Evolutionary conservation across 2,113 vertebrate species (phyloP).

Genomic region (Haemorhous mexicanus): DNA sequence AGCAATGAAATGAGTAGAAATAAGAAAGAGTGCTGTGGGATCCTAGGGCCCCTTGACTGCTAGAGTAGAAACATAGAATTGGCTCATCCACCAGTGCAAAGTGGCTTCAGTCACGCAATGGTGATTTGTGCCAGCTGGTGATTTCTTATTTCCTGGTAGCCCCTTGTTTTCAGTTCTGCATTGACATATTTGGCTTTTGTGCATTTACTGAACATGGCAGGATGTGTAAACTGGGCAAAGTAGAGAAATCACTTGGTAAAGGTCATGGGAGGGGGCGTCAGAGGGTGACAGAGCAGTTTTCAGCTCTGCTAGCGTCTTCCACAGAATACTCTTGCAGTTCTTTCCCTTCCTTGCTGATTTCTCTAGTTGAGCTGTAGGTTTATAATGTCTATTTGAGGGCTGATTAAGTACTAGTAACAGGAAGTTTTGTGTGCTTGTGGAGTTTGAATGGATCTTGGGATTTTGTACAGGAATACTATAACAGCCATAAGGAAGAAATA

Average conservation of each 20-base stretch:
- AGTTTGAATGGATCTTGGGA: not conserved
- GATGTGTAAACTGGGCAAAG: not conserved
- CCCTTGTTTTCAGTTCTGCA: not conserved
- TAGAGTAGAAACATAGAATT: not conserved
- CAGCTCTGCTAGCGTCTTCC: not conserved
- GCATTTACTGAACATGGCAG: not conserved
- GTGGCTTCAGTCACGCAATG: not conserved
- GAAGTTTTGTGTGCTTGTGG: not conserved
- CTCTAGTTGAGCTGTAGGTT: not conserved
- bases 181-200: not conserved
- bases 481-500: not conserved
- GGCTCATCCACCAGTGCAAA: not conserved
- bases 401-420: not conserved
- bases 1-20: not conserved
- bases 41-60: not conserved
- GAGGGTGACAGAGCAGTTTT: not conserved
- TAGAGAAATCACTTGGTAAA: not conserved
- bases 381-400: not conserved
- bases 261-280: not conserved
- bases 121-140: not conserved
- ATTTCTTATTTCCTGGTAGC: not conserved
- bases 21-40: not conserved
- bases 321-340: not conserved
- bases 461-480: not conserved
- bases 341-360: not conserved